Base-by-base conservation (phyloP, 2,113 vertebrate genomes). In the Perccottus glenii region DNA sequence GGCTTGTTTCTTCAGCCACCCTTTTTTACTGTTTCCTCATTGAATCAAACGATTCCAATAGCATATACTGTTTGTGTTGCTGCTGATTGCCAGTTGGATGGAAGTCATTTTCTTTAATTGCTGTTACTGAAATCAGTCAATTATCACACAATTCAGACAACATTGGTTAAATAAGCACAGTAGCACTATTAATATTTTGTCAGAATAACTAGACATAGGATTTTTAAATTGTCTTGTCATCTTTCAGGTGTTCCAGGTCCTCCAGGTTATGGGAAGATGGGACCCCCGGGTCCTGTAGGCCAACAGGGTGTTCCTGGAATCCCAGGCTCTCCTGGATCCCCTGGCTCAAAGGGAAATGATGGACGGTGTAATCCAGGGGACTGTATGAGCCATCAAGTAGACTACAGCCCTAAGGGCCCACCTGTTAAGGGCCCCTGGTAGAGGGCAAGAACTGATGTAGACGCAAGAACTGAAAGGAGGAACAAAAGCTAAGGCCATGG, bases 291-390 rank as follows among this genome's bases (percentile, higher is more conserved):
- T 44, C 76, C 96, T 0, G 93, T 94, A 71, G 97, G 97, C 38
- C 97, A 98, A 73, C 97, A 99, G 86, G 97, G 97, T 19, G 95
- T 98, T 64, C 96, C 97, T 0, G 97, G 97, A 0, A 87, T 99
- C 45, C 94, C 96, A 0, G 97, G 96, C 0, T 85, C 94, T 1
- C 91, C 94, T 0, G 96, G 97, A 0, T 71, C 87, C 9, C 57
- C 89, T 0, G 97, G 97, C 11, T 73, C 92, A 0, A 93, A 94
- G 5, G 97, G 97, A 46, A 94, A 94, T 16, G 88, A 94, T 0
- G 97, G 97, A 3, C 94, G 95, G 42, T 98, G 97, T 87, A 95
- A 91, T 85, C 97, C 97, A 0, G 91, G 90, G 0, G 96, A 98
- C 79, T 99, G 97, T 86, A 90, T 94, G 88, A 93, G 93, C 6